Conservation (phyloP, 2,113 vertebrate species). For the Leptobrachium leishanense region DNA sequence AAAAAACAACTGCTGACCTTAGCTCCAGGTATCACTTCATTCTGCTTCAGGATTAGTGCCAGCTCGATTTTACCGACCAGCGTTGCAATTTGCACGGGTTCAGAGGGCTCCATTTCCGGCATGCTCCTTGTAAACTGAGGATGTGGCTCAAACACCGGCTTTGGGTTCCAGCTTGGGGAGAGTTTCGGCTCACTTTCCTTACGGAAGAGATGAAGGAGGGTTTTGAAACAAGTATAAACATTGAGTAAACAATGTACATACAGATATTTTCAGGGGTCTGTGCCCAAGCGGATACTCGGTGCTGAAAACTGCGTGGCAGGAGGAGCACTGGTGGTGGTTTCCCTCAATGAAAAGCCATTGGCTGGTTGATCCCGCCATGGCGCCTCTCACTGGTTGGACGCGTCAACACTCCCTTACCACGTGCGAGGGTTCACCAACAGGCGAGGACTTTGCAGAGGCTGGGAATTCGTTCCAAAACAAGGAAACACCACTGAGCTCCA, state of each 20-base stretch:
- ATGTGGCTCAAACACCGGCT: conserved; percentile 94
- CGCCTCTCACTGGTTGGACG: too few relatives aligned
- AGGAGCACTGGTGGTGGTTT: too few relatives aligned
- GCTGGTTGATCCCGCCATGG: too few relatives aligned
- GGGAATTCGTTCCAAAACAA: conserved; percentile 96
- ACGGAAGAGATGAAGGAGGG: neutral
- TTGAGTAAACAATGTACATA: too few relatives aligned
- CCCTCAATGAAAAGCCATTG: too few relatives aligned
- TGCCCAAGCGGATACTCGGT: too few relatives aligned
- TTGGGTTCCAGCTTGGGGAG: conserved; percentile 97
- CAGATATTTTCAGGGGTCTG: too few relatives aligned
- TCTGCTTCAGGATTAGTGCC: conserved; percentile 90
- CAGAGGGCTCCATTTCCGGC: conserved; percentile 75
- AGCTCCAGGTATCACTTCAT: conserved; percentile 88
- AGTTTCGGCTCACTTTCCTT: conserved; percentile 95
- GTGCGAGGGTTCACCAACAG: conserved; percentile 81
- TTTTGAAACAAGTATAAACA: too few relatives aligned
- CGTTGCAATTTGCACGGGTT: conserved; percentile 87
- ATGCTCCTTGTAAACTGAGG: conserved; percentile 89
- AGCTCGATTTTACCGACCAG: conserved; percentile 84
- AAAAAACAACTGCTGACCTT: conserved; percentile 69
- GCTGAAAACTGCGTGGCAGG: too few relatives aligned
- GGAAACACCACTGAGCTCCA: conserved; percentile 86
- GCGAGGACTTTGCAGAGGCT: conserved; percentile 80
- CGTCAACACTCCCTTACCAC: conserved; percentile 66